Percentiles rank a stretch among this genome's conserved stretches.
Evolutionary conservation across 2,888 invertebrate genomes (phyloP).

Genomic region (Lumbricus terrestris): DNA sequence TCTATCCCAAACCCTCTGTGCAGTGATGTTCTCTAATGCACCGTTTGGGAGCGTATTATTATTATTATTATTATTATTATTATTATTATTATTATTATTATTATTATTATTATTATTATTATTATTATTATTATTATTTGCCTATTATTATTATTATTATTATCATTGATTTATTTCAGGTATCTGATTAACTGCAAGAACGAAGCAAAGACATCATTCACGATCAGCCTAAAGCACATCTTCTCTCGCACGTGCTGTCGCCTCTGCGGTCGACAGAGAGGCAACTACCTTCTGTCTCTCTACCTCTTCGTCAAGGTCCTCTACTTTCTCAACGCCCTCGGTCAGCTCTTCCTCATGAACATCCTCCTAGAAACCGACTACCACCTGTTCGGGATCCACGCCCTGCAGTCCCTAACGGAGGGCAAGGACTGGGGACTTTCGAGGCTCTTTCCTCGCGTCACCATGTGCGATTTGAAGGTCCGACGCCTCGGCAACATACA

Average conservation of each 20-base stretch:
- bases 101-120: no score
- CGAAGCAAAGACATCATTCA: not conserved
- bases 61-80: no score
- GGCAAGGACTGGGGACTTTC: slow-evolving; percentile 18
- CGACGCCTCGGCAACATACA: slow-evolving; percentile 55
- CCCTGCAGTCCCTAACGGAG: not conserved
- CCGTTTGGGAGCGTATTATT: no score
- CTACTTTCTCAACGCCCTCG: slow-evolving; percentile 50
- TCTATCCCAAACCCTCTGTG: no score
- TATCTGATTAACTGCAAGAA: not conserved
- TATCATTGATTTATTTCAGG: not conserved
- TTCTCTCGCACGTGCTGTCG: slow-evolving; percentile 25
- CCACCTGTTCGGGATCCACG: slow-evolving; percentile 28
- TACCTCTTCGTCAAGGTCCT: slow-evolving; percentile 50
- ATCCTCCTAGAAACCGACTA: slow-evolving; percentile 32
- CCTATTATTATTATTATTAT: no score
- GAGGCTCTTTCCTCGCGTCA: slow-evolving; percentile 33
- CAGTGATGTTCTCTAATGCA: no score
- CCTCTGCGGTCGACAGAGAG: slow-evolving; percentile 34
- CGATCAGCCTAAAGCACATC: slow-evolving; percentile 26
- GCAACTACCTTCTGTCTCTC: slow-evolving; percentile 50
- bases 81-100: no score
- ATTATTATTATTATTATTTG: no score
- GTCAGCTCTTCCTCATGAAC: slow-evolving; percentile 45
- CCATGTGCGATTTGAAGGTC: slow-evolving; percentile 41